Conservation (phyloP, 2,113 vertebrate genomes). For the Strigops habroptila region DNA sequence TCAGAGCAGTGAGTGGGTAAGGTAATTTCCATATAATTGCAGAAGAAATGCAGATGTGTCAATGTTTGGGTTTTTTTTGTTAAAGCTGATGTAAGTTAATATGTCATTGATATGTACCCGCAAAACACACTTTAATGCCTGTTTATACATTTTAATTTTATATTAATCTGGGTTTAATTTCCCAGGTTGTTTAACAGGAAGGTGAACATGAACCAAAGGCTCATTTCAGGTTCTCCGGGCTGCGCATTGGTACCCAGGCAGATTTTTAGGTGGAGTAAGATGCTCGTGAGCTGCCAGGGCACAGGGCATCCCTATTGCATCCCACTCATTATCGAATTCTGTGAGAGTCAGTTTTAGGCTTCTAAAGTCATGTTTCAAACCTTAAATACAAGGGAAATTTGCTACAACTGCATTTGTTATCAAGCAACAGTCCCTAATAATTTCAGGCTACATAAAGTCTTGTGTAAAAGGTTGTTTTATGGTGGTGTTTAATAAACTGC, state of each 20-base stretch:
- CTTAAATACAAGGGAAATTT: neutral
- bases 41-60: conserved; percentile 23
- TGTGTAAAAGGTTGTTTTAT: neutral
- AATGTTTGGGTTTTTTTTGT: neutral
- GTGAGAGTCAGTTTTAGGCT: neutral
- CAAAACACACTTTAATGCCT: neutral
- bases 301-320: neutral
- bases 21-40: conserved; percentile 49
- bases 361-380: neutral
- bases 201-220: neutral
- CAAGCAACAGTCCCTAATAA: neutral
- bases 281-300: accelerated
- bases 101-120: neutral
- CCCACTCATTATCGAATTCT: accelerated
- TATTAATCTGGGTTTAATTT: neutral
- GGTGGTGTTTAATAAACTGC: neutral
- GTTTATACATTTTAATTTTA: neutral
- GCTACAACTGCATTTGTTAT: neutral
- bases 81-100: conserved; percentile 8
- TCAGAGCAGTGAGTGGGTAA: conserved; percentile 22
- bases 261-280: neutral
- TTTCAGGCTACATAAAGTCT: neutral
- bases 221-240: neutral
- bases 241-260: accelerated
- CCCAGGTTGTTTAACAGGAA: neutral